Evolutionary conservation across 2,113 vertebrate genomes (phyloP), one percentile per base, ranked within the genome.

Genomic region (Synchiropus splendidus): DNA sequence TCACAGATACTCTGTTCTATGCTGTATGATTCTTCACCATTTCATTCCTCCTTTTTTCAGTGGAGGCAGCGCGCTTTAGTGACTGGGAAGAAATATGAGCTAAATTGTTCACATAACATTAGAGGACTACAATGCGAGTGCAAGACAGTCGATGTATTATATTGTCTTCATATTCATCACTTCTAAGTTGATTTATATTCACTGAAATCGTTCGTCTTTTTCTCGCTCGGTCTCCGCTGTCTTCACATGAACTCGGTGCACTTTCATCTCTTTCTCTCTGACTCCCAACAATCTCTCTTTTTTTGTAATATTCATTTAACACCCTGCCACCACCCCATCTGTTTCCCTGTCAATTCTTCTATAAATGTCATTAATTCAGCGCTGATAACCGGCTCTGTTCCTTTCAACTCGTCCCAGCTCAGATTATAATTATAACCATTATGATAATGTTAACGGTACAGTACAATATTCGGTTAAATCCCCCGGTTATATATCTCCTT

Each of bases 341-440:
- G 62, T 68, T 67, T 64, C 63, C 51, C 61, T 51, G 63, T 55
- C 70, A 56, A 49, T 65, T 72, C 48, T 47, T 53, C 45, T 39
- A 37, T 62, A 71, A 69, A 76, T 67, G 74, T 71, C 66, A 76
- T 79, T 78, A 69, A 79, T 75, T 74, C 42, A 34, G 45, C 16
- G 35, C 58, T 46, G 70, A 79, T 78, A 81, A 76, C 70, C 43
- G 60, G 65, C 68, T 64, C 65, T 39, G 44, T 67, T 72, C 62
- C 67, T 48, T 64, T 73, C 57, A 53, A 52, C 69, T 62, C 64
- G 64, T 56, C 49, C 56, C 36, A 45, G 13, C 55, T 33, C 43
- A 53, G 54, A 76, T 70, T 64, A 63, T 66, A 76, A 70, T 74
- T 76, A 65, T 48, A 79, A 72, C 69, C 55, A 72, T 65, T 72